Percentiles rank a stretch among this genome's conserved stretches.
These are phyloP conservation scores for Drosophila mayaguana DNA, from an alignment of 2,888 invertebrate species.

Conservation along the genomic window DNA sequence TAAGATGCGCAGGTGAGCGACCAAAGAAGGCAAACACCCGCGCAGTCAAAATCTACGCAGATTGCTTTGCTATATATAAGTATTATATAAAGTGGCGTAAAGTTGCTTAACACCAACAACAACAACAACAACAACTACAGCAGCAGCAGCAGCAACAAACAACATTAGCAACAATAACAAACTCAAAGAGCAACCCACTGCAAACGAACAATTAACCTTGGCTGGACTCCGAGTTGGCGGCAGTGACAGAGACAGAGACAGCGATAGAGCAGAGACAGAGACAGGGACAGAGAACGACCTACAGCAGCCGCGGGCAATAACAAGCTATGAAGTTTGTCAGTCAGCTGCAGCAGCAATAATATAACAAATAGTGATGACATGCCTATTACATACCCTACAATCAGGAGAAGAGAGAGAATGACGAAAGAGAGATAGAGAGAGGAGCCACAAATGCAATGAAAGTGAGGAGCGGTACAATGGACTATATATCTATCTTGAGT, in stretches of 20 bases:
- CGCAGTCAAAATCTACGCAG: conserved; percentile 45
- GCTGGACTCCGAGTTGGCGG: conserved; percentile 78
- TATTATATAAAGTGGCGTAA: conserved; percentile 50
- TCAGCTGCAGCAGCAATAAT: conserved; percentile 48
- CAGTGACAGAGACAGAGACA: conserved; percentile 43
- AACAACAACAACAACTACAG: not conserved
- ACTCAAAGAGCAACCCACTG: conserved; percentile 58
- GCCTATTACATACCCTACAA: conserved; percentile 34
- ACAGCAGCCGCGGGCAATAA: conserved; percentile 54
- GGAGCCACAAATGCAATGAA: too few species aligned
- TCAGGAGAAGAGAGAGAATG: too few species aligned
- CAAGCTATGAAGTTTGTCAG: conserved; percentile 61
- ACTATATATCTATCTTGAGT: too few species aligned
- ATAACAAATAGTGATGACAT: conserved; percentile 33
- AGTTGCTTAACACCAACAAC: conserved; percentile 45
- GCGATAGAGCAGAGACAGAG: conserved; percentile 41
- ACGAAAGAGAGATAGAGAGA: too few species aligned
- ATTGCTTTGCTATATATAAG: conserved; percentile 43
- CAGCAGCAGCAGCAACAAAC: conserved; percentile 13
- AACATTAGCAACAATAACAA: conserved; percentile 6
- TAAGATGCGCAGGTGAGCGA: conserved; percentile 73
- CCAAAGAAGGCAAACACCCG: conserved; percentile 75
- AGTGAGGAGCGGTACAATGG: too few species aligned
- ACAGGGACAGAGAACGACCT: conserved; percentile 66
- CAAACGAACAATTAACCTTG: conserved; percentile 76